Conservation (phyloP, 2,888 invertebrate species). For the Coelopa pilipes region DNA sequence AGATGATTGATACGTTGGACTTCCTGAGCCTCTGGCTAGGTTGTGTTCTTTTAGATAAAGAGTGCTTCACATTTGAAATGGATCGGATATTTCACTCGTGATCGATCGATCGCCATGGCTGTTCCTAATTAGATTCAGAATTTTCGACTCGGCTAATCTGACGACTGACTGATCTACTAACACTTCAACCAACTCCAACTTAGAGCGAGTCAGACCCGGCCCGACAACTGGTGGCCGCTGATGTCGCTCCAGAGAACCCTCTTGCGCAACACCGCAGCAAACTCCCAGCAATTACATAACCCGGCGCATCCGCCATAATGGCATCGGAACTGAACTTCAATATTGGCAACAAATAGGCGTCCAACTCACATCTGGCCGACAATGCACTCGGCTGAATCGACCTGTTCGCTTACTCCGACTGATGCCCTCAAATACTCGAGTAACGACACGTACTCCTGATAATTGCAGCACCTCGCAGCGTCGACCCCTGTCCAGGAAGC, state of each 20-base stretch:
- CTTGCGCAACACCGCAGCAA: not conserved
- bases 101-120: too few species aligned
- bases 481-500: too few species aligned
- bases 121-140: too few species aligned
- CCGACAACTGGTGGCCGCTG: too few species aligned
- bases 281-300: not conserved
- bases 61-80: not conserved
- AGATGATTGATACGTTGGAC: constrained; percentile 20
- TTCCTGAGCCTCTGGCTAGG: not conserved
- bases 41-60: not conserved
- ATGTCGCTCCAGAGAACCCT: too few species aligned
- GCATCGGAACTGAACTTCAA: constrained; percentile 6
- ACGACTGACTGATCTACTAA: too few species aligned
- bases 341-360: constrained; percentile 1
- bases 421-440: constrained; percentile 28
- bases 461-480: not conserved
- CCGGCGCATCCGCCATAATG: not conserved
- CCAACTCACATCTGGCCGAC: constrained; percentile 17
- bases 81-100: too few species aligned
- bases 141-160: too few species aligned
- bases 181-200: too few species aligned
- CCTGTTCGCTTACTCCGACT: constrained; percentile 7
- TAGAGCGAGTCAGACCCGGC: too few species aligned
- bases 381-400: constrained; percentile 21
- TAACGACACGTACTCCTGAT: constrained; percentile 27